A percentile compares a stretch with the other conserved stretches of the same genome.
Evolutionary conservation across 1,140 invertebrate species (phyloP).

Genomic region (Watersipora subatra): DNA sequence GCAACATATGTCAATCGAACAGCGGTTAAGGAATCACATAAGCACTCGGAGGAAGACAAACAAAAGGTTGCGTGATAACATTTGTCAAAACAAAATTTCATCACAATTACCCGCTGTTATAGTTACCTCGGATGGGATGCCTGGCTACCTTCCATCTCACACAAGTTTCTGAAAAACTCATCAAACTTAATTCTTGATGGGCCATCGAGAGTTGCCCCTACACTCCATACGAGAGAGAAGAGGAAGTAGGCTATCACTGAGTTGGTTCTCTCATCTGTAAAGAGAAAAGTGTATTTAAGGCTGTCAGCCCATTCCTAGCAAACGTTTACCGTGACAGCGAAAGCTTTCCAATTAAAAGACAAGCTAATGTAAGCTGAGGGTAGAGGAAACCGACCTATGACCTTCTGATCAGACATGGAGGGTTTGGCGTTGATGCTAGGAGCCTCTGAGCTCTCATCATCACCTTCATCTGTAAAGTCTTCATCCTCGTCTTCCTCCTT

Average conservation of each 20-base stretch:
- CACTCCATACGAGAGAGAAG: constrained; percentile 38
- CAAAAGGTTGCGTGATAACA: constrained; percentile 1
- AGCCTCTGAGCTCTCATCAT: constrained; percentile 17
- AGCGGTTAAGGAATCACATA: no score
- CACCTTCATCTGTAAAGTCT: constrained; percentile 18
- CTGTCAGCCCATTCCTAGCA: no score
- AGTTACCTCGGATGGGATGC: constrained; percentile 44
- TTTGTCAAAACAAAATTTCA: no score
- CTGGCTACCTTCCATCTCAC: constrained; percentile 29
- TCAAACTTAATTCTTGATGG: constrained; percentile 35
- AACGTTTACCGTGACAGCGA: no score
- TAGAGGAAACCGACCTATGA: constrained; percentile 13
- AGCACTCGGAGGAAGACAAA: no score
- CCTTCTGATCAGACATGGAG: constrained; percentile 23
- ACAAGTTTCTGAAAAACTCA: constrained; percentile 31
- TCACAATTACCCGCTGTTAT: no score
- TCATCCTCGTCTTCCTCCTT: constrained; percentile 28
- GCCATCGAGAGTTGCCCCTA: constrained; percentile 30
- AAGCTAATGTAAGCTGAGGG: no score
- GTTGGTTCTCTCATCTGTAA: constrained; percentile 32
- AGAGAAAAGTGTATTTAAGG: no score
- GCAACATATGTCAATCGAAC: no score
- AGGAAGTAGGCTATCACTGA: constrained; percentile 36
- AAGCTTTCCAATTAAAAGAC: no score
- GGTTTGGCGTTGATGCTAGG: not conserved